A percentile compares a stretch with the other conserved stretches of the same genome.
These are phyloP conservation scores for Etheostoma nigrum DNA, from an alignment of 2,797 vertebrate species.

Conservation along the genomic window DNA sequence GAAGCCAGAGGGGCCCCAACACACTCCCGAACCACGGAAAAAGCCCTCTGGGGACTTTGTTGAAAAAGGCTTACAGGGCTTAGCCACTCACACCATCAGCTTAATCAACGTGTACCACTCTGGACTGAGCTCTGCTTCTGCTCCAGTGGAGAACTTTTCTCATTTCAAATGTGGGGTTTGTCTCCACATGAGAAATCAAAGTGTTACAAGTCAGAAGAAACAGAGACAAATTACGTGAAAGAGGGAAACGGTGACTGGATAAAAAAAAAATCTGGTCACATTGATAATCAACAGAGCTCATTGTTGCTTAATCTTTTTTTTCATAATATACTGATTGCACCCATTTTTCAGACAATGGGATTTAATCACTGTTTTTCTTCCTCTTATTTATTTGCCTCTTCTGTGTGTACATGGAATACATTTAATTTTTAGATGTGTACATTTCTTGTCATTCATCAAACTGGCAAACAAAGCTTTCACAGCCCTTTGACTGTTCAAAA, in stretches of 20 bases:
- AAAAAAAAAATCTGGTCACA: conserved; percentile 10
- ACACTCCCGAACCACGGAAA: conserved; percentile 59
- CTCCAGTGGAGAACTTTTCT: conserved; percentile 50
- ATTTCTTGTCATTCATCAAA: conserved; percentile 15
- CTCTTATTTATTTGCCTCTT: neutral
- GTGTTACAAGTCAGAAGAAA: conserved; percentile 44
- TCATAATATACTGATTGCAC: conserved; percentile 55
- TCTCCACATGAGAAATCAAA: conserved; percentile 60
- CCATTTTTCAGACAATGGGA: conserved; percentile 56
- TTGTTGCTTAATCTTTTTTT: conserved; percentile 53
- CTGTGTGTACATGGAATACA: conserved; percentile 8
- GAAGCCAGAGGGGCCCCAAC: conserved; percentile 41
- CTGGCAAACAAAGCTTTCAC: conserved; percentile 8
- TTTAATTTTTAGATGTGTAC: conserved; percentile 10
- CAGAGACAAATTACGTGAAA: conserved; percentile 3
- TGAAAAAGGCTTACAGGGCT: conserved; percentile 48
- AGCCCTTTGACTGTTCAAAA: neutral
- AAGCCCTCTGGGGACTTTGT: conserved; percentile 57
- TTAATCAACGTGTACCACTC: conserved; percentile 72
- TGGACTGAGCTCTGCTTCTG: conserved; percentile 31
- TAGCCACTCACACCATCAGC: conserved; percentile 55
- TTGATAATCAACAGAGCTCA: conserved; percentile 49
- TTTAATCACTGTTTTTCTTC: conserved; percentile 59
- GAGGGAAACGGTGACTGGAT: conserved; percentile 12
- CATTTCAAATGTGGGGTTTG: conserved; percentile 32